phyloP scores from a whole-genome alignment of 2,113 vertebrate genomes.

The Phylloscopus trochilus region DNA sequence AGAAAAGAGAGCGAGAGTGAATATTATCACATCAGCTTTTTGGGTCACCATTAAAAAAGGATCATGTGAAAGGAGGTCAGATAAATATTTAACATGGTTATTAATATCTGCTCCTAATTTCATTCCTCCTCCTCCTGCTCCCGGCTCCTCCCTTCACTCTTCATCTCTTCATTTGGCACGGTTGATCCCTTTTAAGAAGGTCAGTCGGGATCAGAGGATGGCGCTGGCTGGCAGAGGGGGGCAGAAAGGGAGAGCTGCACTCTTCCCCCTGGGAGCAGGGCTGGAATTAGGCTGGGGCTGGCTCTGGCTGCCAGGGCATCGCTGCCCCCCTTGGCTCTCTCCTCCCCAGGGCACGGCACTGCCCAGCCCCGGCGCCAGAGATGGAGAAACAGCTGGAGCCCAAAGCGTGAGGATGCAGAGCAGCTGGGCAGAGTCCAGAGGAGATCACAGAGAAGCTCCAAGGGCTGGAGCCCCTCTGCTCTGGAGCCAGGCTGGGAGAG shows the following conservation, averaged over 20 bases:
- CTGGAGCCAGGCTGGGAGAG: neutral
- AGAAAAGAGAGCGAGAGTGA: neutral
- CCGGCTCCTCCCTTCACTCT: neutral
- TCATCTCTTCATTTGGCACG: neutral
- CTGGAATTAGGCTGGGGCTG: neutral
- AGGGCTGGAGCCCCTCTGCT: neutral
- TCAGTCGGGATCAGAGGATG: neutral
- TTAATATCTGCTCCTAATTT: slow-evolving; percentile 74
- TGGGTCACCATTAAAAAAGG: slow-evolving; percentile 65
- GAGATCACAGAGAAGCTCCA: fast-evolving
- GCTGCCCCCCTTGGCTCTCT: neutral
- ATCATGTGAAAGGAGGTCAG: slow-evolving; percentile 68
- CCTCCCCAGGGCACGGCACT: neutral
- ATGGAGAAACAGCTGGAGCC: neutral
- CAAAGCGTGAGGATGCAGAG: fast-evolving
- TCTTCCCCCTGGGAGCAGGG: neutral
- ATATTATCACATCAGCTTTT: slow-evolving; percentile 45
- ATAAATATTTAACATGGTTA: slow-evolving; percentile 74
- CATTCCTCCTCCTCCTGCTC: slow-evolving; percentile 31
- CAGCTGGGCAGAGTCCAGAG: fast-evolving
- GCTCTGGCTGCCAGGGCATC: fast-evolving
- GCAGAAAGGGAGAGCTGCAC: neutral
- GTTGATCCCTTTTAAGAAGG: slow-evolving; percentile 73
- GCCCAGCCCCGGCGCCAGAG: fast-evolving
- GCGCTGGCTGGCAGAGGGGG: neutral